These are phyloP conservation scores for Carlito syrichta DNA, from an alignment of 2,113 vertebrate genomes.

Conservation along the genomic window DNA sequence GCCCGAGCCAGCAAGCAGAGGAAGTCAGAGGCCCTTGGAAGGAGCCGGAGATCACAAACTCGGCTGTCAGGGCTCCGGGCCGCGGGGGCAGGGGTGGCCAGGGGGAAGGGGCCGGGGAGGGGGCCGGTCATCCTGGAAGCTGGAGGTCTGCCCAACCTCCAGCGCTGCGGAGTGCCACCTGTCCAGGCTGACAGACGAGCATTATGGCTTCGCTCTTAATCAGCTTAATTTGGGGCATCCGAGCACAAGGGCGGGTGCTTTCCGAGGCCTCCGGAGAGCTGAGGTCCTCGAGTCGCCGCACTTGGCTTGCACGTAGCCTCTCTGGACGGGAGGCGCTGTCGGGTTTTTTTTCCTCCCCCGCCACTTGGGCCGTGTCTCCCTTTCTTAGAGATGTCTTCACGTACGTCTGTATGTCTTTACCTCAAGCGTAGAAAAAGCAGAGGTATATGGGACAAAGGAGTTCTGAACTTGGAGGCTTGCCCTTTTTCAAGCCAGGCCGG, in stretches of 20 bases:
- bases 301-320: not conserved
- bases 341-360: too few relatives aligned
- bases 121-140: not conserved
- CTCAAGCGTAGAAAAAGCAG: not conserved
- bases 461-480: not conserved
- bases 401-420: not conserved
- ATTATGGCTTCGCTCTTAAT: constrained; percentile 58
- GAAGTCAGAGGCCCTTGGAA: constrained; percentile 75
- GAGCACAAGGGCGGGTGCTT: constrained; percentile 1
- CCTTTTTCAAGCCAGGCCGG: not conserved
- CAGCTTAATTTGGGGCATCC: constrained; percentile 63
- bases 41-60: constrained; percentile 52
- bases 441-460: not conserved
- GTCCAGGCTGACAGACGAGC: constrained; percentile 69
- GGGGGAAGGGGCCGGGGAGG: not conserved
- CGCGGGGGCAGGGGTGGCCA: not conserved
- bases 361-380: not conserved
- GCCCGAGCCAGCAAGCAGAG: constrained; percentile 65
- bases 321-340: not conserved
- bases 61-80: constrained; percentile 38
- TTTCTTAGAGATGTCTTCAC: not conserved
- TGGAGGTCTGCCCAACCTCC: constrained; percentile 61
- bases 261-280: not conserved
- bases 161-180: constrained; percentile 70
- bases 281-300: not conserved